Evolutionary conservation across 2,888 invertebrate species (phyloP).

Genomic region (Callinectes sapidus): DNA sequence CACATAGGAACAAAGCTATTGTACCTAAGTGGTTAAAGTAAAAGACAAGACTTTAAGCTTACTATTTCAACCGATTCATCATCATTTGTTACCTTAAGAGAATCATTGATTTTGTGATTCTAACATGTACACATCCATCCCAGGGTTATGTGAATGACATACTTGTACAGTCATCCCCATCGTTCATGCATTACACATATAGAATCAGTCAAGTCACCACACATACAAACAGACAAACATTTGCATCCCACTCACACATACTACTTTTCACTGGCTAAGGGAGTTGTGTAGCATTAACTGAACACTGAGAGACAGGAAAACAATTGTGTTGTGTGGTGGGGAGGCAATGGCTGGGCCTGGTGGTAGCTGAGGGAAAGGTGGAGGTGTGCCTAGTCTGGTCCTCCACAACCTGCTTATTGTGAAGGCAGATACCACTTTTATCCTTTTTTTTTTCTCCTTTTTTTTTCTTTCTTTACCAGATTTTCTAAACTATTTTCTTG

Average conservation of each 20-base stretch:
- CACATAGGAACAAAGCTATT: neutral
- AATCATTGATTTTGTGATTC: neutral
- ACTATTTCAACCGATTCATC: neutral
- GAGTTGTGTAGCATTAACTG: neutral
- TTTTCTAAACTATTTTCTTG: neutral
- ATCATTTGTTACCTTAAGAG: neutral
- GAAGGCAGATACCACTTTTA: no score
- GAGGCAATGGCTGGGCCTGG: neutral
- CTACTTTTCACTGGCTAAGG: neutral
- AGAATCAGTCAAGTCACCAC: neutral
- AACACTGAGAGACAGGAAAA: neutral
- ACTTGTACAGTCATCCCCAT: neutral
- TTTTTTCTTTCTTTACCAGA: no score
- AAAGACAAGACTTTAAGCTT: neutral
- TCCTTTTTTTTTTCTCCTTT: no score
- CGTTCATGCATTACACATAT: neutral
- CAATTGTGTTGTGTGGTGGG: neutral
- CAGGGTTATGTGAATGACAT: neutral
- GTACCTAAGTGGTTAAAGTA: neutral
- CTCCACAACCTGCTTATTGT: no score
- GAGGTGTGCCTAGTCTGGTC: neutral
- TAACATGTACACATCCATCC: neutral
- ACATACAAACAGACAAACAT: neutral
- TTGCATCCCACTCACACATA: neutral
- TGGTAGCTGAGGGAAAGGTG: neutral